Percentiles rank a stretch among this genome's conserved stretches.
Evolutionary conservation across 2,113 vertebrate genomes (phyloP).

Genomic region (Trematocara unimaculatum): DNA sequence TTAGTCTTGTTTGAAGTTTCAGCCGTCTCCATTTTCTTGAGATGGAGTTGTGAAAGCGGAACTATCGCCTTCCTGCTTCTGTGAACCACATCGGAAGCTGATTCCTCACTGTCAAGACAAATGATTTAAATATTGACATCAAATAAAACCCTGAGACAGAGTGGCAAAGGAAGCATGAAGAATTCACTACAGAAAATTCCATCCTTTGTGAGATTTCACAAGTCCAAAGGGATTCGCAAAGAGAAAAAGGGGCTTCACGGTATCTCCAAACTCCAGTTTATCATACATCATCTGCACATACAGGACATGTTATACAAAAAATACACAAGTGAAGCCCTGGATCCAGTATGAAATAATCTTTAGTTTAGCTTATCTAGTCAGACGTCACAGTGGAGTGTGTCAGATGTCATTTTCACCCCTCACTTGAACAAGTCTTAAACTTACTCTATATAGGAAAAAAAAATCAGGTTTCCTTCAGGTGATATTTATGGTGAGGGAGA

Average conservation of each 20-base stretch:
- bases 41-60: slow-evolving; percentile 44
- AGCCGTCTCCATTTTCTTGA: slow-evolving; percentile 48
- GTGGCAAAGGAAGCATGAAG: slow-evolving; percentile 35
- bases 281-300: slow-evolving; percentile 3
- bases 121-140: slow-evolving; percentile 71
- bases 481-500: background rate
- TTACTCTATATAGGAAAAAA: background rate
- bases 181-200: background rate
- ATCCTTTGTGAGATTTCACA: background rate
- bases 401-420: background rate
- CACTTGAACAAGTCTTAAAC: background rate
- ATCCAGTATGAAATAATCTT: background rate
- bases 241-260: slow-evolving; percentile 2
- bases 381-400: background rate
- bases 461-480: background rate
- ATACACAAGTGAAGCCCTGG: background rate
- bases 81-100: slow-evolving; percentile 29
- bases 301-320: slow-evolving; percentile 12
- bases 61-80: slow-evolving; percentile 53
- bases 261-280: slow-evolving; percentile 11
- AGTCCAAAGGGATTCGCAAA: slow-evolving; percentile 9
- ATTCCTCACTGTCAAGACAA: slow-evolving; percentile 50
- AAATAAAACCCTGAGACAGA: slow-evolving; percentile 37
- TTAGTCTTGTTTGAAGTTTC: slow-evolving; percentile 58
- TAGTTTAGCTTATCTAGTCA: background rate